Base-by-base conservation (phyloP, 2,113 vertebrate genomes). In the Gopherus flavomarginatus region DNA sequence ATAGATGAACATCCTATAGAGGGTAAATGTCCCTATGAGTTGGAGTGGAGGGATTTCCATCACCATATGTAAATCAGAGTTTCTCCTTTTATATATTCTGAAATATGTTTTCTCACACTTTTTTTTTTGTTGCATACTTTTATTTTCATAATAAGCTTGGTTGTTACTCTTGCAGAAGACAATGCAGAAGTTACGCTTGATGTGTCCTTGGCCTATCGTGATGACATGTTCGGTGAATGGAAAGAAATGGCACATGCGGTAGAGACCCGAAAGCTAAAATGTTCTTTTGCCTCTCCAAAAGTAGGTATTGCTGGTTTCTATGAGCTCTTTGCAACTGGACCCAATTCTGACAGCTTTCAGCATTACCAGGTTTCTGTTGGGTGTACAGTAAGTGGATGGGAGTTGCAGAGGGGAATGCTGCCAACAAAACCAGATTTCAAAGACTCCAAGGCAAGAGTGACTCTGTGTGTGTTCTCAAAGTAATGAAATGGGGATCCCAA, bases 221-320 rank as follows among this genome's bases (percentile, higher is more conserved):
- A 99, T 2, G 98, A 99, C 90, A 72, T 52, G 1, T 56, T 98
- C 6, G 98, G 98, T 1, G 99, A 99, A 0, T 99, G 99, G 99
- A 98, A 98, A 1, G 98, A 99, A 96, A 99, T 99, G 98, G 99
- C 99, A 4, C 99, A 98, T 2, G 99, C 99, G 1, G 94, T 98
- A 22, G 99, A 99, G 90, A 98, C 98, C 50, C 98, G 99, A 91
- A 99, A 99, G 96, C 99, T 99, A 52, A 99, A 96, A 95, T 99
- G 99, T 96, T 98, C 97, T 91, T 99, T 99, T 90, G 97, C 98
- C 0, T 98, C 98, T 29, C 75, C 97, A 88, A 99, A 99, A 98
- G 99, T 99, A 98, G 65, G 97, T 90, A 1, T 0, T 26, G 11
- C n/a, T 35, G 47, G 38, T 92, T 85, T 27, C 38, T 72, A 42